Percentiles rank a stretch among this genome's conserved stretches.
These are phyloP conservation scores for Zhengitettix transpicula DNA, from an alignment of 2,888 invertebrate genomes.

Conservation along the genomic window DNA sequence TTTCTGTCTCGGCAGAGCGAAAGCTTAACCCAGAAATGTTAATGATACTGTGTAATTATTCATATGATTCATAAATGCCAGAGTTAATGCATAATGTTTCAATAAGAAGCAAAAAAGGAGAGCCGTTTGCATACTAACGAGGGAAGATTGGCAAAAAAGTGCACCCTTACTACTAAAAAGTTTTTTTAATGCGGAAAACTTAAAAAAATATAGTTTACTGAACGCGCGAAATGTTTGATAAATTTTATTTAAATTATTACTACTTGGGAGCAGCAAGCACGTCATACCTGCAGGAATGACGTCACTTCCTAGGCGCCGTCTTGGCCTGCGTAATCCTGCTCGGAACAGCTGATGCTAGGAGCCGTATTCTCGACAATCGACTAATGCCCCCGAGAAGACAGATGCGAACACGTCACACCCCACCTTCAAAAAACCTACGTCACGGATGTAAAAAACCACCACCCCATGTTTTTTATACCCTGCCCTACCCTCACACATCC, in stretches of 20 bases:
- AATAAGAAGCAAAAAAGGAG: no score
- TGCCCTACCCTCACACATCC: constrained; percentile 5
- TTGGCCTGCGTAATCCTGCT: no score
- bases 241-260: no score
- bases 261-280: no score
- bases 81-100: neutral
- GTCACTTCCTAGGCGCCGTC: no score
- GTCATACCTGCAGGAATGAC: no score
- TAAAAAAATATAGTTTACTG: no score
- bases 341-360: neutral
- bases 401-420: neutral
- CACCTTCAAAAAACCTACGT: constrained; percentile 3
- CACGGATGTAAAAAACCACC: constrained; percentile 5
- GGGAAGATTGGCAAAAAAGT: no score
- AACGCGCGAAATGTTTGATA: no score
- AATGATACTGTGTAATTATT: neutral
- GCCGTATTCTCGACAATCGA: neutral
- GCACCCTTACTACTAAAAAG: no score
- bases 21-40: neutral
- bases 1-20: neutral
- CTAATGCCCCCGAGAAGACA: neutral
- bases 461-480: constrained; percentile 8
- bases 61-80: neutral
- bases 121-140: no score
- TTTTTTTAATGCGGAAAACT: no score